These are phyloP conservation scores for Sebastes iracundus DNA, from an alignment of 2,797 vertebrate species.

Conservation along the genomic window DNA sequence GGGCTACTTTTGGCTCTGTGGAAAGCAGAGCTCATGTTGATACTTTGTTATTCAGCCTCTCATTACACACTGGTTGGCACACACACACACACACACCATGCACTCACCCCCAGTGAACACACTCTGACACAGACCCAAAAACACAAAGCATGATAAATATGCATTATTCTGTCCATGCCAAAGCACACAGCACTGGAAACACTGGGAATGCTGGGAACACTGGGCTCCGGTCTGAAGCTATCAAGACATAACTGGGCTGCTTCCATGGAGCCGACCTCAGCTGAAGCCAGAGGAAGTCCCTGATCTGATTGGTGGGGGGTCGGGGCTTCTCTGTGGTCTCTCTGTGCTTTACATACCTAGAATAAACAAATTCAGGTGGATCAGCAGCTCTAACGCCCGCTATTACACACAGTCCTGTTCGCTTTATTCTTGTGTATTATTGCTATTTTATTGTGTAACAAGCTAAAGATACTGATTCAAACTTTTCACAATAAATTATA, in stretches of 20 bases:
- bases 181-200: conserved; percentile 5
- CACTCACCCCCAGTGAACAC: not conserved
- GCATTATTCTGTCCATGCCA: conserved; percentile 6
- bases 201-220: conserved; percentile 12
- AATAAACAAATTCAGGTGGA: no score
- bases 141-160: conserved; percentile 32
- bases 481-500: no score
- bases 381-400: no score
- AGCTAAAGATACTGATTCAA: no score
- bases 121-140: conserved; percentile 8
- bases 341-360: not conserved
- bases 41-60: conserved; percentile 43
- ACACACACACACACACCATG: not conserved
- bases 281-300: not conserved
- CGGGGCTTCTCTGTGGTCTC: not conserved
- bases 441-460: no score
- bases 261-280: not conserved
- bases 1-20: conserved; percentile 2
- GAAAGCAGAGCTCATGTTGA: conserved; percentile 31
- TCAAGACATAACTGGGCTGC: not conserved
- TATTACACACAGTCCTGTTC: not conserved
- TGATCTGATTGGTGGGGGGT: not conserved
- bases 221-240: not conserved
- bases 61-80: conserved; percentile 33
- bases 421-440: no score